Percentiles rank a stretch among this genome's conserved stretches.
phyloP scores from a whole-genome alignment of 92 coral and sea anemone species.

The Metridium senile region DNA sequence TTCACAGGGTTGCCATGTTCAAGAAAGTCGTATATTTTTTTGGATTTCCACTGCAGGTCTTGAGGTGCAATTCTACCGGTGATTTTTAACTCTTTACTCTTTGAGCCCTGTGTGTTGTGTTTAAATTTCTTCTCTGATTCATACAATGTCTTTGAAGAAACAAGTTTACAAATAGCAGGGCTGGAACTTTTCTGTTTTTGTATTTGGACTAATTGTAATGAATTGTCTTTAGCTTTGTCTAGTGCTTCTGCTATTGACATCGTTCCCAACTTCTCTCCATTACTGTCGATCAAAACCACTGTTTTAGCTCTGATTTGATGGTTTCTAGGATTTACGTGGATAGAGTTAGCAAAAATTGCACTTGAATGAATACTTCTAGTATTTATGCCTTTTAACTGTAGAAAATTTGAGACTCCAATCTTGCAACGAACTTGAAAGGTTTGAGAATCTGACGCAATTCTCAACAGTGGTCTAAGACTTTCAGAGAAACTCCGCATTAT shows the following conservation, averaged over 20 bases:
- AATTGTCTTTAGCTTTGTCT: conserved; percentile 42
- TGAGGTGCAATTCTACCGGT: conserved; percentile 68
- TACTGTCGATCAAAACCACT: conserved; percentile 46
- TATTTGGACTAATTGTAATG: conserved; percentile 49
- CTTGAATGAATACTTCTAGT: conserved; percentile 14
- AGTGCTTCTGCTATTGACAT: conserved; percentile 42
- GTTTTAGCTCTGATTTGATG: conserved; percentile 20
- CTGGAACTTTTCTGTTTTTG: conserved; percentile 34
- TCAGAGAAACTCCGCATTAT: neutral
- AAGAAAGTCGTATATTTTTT: conserved; percentile 49
- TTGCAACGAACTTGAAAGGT: neutral
- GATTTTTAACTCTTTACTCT: conserved; percentile 44
- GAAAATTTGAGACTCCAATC: neutral
- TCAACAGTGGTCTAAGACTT: neutral
- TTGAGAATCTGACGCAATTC: neutral
- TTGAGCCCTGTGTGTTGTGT: conserved; percentile 38
- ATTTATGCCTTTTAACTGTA: neutral
- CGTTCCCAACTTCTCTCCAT: conserved; percentile 48
- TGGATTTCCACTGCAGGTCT: conserved; percentile 65
- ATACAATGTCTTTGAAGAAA: conserved; percentile 31
- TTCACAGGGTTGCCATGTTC: conserved; percentile 48
- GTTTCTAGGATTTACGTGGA: conserved; percentile 44
- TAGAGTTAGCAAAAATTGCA: neutral
- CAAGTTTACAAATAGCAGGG: conserved; percentile 48
- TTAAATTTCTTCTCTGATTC: conserved; percentile 40